Evolutionary conservation across 2,797 vertebrate species (phyloP), one percentile per base, ranked within the genome.

Genomic region (Crocidura indochinensis): DNA sequence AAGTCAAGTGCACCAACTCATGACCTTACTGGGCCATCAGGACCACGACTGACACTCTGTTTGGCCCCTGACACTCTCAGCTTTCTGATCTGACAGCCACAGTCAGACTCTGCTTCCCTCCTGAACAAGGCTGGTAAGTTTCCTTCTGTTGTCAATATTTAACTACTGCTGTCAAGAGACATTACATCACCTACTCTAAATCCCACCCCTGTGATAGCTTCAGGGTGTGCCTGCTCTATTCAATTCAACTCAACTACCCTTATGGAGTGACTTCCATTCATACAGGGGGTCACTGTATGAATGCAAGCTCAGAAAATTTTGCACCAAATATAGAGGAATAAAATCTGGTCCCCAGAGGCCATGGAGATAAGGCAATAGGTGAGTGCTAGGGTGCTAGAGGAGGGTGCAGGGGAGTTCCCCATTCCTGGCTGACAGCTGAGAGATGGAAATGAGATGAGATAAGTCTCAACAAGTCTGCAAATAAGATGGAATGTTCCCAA

Each of bases 81-180:
- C 46, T 79, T 46, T 93, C 82, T 68, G 71, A 91, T 31, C 88
- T 96, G 94, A 97, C 73, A 94, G 90, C 84, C 93, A 90, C 92
- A 87, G 88, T 96, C 97, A 96, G 97, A 97, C 95, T 2, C 24
- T 95, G 92, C 71, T 97, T 97, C 97, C 80, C 80, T 95, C 74
- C 93, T 95, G 92, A 90, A 27, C 1, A 94, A 76, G 0, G 0
- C 76, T n/a, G 86, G 92, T 96, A 90, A 96, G 97, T 93, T 97
- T 96, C 96, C 87, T 85, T 94, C 49, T 96, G 91, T 96, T 97
- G 97, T 98, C 98, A 98, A 98, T 98, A 98, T 98, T 98, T 98
- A 98, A 99, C 97, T 96, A 97, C 95, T n/a, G 96, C 82, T 97
- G 97, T 98, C 97, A 96, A 96, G 95, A 92, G 91, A 71, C 94